phyloP scores from a whole-genome alignment of 2,797 vertebrate genomes.

The Acomys russatus region DNA sequence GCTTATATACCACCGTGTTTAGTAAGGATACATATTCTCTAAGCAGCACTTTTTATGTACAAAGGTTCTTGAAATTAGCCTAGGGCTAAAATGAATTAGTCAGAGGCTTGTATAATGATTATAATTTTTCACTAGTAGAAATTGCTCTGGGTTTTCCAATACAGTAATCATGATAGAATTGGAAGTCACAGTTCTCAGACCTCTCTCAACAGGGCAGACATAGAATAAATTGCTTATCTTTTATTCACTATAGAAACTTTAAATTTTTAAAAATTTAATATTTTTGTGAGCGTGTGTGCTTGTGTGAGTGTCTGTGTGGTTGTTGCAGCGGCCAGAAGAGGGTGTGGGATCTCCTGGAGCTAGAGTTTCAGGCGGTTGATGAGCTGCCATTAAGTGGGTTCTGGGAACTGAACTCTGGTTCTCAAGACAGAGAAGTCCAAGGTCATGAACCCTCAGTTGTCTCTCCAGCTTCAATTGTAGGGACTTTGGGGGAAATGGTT shows the following conservation, averaged over 20 bases:
- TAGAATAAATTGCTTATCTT: slow-evolving; percentile 2
- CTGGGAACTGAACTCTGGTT: neutral
- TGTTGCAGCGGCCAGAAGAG: neutral
- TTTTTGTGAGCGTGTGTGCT: neutral
- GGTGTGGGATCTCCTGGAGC: neutral
- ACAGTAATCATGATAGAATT: neutral
- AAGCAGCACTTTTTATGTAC: slow-evolving; percentile 38
- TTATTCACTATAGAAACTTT: slow-evolving; percentile 52
- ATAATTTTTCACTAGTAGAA: slow-evolving; percentile 62
- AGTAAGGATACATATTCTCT: neutral
- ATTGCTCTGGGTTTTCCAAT: slow-evolving; percentile 4
- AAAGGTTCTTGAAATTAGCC: slow-evolving; percentile 56
- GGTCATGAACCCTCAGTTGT: neutral
- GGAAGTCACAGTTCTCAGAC: slow-evolving; percentile 26
- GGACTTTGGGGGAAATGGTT: neutral
- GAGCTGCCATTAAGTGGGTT: neutral
- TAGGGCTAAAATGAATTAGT: slow-evolving; percentile 34
- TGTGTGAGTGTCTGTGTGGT: neutral
- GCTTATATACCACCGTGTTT: neutral
- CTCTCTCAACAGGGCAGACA: neutral
- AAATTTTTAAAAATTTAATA: neutral
- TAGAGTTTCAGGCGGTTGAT: neutral
- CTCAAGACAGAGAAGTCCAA: neutral
- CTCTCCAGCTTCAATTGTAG: neutral
- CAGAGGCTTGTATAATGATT: slow-evolving; percentile 52